phyloP scores from a whole-genome alignment of 2,797 vertebrate species.

The Loris lydekkerianus region DNA sequence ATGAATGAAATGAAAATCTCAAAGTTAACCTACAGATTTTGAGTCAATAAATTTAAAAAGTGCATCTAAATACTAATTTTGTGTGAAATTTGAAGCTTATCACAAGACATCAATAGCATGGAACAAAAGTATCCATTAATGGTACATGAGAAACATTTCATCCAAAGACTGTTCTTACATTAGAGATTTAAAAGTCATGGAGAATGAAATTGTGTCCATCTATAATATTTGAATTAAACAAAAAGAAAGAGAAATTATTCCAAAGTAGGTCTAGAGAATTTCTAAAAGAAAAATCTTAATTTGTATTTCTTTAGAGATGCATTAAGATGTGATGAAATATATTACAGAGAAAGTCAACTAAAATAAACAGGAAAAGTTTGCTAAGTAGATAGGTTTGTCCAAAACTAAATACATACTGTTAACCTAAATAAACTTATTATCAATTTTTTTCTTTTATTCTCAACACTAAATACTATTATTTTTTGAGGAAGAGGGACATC shows the following conservation, averaged over 20 bases:
- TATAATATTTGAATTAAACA: background rate
- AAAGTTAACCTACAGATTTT: background rate
- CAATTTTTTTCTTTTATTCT: background rate
- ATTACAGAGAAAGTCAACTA: background rate
- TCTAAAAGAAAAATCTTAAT: background rate
- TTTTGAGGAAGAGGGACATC: background rate
- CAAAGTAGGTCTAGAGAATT: background rate
- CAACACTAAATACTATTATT: background rate
- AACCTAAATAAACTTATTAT: background rate
- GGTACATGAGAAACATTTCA: background rate
- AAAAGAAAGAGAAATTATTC: background rate
- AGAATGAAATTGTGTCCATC: background rate
- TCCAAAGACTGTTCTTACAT: background rate
- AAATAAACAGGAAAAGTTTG: background rate
- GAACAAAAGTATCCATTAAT: background rate
- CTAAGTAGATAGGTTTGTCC: background rate
- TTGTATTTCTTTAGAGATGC: background rate
- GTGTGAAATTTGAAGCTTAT: background rate
- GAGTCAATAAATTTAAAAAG: background rate
- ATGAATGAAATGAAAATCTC: background rate
- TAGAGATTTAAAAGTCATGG: background rate
- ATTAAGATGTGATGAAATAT: background rate
- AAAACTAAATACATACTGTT: background rate
- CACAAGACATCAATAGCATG: background rate
- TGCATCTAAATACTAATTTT: background rate